Conservation (phyloP, 2,797 vertebrate genomes). For the Danio kyathit region DNA sequence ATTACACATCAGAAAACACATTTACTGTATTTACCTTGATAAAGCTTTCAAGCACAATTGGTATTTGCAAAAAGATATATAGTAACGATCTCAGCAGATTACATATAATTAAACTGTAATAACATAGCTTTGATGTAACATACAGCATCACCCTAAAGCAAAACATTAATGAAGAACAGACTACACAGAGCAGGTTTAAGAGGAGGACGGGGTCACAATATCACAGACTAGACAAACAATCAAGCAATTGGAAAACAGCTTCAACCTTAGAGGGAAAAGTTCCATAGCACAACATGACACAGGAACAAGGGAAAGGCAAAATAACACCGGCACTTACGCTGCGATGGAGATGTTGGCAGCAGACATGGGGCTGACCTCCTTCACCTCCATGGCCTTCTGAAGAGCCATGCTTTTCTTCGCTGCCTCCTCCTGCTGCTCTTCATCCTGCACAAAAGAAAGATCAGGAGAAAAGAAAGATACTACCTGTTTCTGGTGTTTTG, state of each 20-base stretch:
- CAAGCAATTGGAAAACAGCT: conserved; percentile 8
- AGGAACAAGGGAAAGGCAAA: not conserved
- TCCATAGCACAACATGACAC: not conserved
- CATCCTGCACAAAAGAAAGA: conserved; percentile 80
- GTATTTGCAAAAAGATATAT: not conserved
- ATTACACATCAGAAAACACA: not conserved
- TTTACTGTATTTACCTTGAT: conserved; percentile 9
- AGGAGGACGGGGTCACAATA: not conserved
- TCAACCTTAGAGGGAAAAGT: not conserved
- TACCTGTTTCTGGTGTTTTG: not conserved
- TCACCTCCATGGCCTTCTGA: conserved; percentile 97
- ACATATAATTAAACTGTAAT: not conserved
- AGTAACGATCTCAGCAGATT: conserved; percentile 4
- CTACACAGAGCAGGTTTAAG: conserved; percentile 40
- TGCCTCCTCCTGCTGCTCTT: conserved; percentile 96
- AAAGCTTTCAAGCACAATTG: not conserved
- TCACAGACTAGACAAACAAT: conserved; percentile 18
- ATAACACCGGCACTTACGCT: conserved; percentile 84
- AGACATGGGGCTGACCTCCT: conserved; percentile 97
- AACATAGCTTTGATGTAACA: not conserved
- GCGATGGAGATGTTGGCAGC: conserved; percentile 95
- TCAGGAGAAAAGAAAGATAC: not conserved
- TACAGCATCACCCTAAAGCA: not conserved
- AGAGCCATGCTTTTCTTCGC: conserved; percentile 96
- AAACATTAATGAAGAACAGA: conserved; percentile 29